phyloP scores from a whole-genome alignment of 2,797 vertebrate species.

The Girardinus metallicus region DNA sequence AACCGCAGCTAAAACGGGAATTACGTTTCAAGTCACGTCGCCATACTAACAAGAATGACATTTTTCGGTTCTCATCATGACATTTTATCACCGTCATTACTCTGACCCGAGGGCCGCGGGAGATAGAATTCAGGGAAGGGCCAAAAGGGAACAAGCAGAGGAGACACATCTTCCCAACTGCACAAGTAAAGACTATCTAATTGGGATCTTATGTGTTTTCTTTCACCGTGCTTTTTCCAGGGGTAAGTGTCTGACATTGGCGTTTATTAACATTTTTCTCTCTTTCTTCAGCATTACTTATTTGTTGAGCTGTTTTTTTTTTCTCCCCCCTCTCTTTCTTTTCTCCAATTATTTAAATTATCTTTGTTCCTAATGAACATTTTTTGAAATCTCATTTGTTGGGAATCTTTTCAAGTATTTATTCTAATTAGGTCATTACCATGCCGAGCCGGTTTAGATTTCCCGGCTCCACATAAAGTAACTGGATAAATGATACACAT shows the following conservation, averaged over 20 bases:
- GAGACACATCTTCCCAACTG: slow-evolving; percentile 22
- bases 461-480: slow-evolving; percentile 21
- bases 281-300: slow-evolving; percentile 27
- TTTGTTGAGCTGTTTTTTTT: background rate
- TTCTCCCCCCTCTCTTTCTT: background rate
- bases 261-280: slow-evolving; percentile 28
- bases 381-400: slow-evolving; percentile 34
- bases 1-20: slow-evolving; percentile 44
- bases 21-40: slow-evolving; percentile 65
- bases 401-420: slow-evolving; percentile 16
- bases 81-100: slow-evolving; percentile 70
- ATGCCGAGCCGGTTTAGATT: slow-evolving; percentile 16
- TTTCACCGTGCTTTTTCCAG: slow-evolving; percentile 34
- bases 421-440: slow-evolving; percentile 48
- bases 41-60: slow-evolving; percentile 69
- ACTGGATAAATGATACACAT: slow-evolving; percentile 11
- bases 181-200: slow-evolving; percentile 43
- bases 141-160: slow-evolving; percentile 33
- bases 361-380: slow-evolving; percentile 32
- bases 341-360: slow-evolving; percentile 13
- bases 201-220: slow-evolving; percentile 44
- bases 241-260: slow-evolving; percentile 28
- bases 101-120: slow-evolving; percentile 55
- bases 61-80: slow-evolving; percentile 74
- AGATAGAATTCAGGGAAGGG: slow-evolving; percentile 43